Evolutionary conservation across 64 coral and sea anemone species (phyloP).

Genomic region (Astreopora myriophthalma): DNA sequence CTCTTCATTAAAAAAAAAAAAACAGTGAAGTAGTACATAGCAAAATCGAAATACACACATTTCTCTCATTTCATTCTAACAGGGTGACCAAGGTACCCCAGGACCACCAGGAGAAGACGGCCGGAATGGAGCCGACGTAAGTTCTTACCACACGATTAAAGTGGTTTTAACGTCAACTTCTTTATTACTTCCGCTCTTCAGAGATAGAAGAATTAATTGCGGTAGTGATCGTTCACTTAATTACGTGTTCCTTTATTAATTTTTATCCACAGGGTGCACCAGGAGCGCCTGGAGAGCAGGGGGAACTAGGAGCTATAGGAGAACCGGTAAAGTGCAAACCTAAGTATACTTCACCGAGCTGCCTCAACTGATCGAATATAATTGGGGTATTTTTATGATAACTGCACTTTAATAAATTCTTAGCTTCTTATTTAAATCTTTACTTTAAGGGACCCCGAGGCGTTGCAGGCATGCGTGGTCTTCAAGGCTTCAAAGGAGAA

Average conservation of each 20-base stretch:
- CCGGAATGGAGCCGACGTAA: background rate
- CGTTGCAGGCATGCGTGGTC: background rate
- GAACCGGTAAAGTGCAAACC: background rate
- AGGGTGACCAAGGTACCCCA: background rate
- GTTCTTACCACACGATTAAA: too few relatives aligned
- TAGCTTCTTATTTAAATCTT: too few relatives aligned
- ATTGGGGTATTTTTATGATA: too few relatives aligned
- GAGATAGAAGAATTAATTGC: too few relatives aligned
- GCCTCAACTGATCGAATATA: too few relatives aligned
- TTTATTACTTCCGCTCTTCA: too few relatives aligned
- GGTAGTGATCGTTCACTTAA: too few relatives aligned
- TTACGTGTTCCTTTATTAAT: background rate
- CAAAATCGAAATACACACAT: too few relatives aligned
- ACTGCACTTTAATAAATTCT: background rate
- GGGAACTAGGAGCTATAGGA: background rate
- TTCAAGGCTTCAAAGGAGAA: constrained; percentile 14
- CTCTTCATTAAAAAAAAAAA: too few relatives aligned
- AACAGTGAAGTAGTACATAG: too few relatives aligned
- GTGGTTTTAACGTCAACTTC: too few relatives aligned
- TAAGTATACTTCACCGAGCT: too few relatives aligned
- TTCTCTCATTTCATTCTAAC: background rate
- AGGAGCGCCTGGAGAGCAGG: background rate
- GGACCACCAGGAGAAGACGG: background rate
- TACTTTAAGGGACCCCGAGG: background rate
- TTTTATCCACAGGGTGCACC: background rate